phyloP scores from a whole-genome alignment of 2,888 invertebrate species.

The Mamestra brassicae region DNA sequence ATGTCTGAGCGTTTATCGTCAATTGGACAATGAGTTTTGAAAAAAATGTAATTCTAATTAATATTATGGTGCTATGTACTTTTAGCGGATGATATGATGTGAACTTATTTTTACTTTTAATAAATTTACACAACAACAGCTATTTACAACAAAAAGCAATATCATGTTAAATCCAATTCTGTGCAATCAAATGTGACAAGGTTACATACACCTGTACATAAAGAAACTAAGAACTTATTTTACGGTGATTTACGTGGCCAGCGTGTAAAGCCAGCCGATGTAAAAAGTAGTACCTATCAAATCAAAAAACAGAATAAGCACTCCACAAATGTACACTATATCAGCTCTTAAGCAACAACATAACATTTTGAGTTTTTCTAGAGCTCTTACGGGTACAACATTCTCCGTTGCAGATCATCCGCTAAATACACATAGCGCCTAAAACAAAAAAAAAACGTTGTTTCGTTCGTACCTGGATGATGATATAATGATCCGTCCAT shows the following conservation, averaged over 20 bases:
- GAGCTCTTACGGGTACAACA: not conserved
- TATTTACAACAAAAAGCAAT: not conserved
- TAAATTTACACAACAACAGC: too few relatives aligned
- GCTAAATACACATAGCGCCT: not conserved
- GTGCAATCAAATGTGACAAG: not conserved
- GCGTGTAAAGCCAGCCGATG: not conserved
- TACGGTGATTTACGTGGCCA: too few relatives aligned
- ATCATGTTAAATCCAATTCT: not conserved
- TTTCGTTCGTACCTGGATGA: constrained; percentile 86
- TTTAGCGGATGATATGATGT: constrained; percentile 11
- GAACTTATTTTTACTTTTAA: too few relatives aligned
- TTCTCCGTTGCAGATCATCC: constrained; percentile 10
- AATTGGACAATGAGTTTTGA: constrained; percentile 77
- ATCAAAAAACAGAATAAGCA: not conserved
- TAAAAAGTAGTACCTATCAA: not conserved
- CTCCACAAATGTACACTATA: too few relatives aligned
- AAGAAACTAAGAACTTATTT: too few relatives aligned
- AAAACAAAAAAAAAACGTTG: constrained; percentile 61
- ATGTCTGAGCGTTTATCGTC: constrained; percentile 81
- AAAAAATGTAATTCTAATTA: constrained; percentile 61
- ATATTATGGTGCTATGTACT: constrained; percentile 27
- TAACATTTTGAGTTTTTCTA: not conserved
- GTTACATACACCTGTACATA: too few relatives aligned
- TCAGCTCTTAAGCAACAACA: not conserved
- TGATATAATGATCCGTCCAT: constrained; percentile 85